Conservation (phyloP, 2,113 vertebrate genomes). For the Heterochromis multidens region DNA sequence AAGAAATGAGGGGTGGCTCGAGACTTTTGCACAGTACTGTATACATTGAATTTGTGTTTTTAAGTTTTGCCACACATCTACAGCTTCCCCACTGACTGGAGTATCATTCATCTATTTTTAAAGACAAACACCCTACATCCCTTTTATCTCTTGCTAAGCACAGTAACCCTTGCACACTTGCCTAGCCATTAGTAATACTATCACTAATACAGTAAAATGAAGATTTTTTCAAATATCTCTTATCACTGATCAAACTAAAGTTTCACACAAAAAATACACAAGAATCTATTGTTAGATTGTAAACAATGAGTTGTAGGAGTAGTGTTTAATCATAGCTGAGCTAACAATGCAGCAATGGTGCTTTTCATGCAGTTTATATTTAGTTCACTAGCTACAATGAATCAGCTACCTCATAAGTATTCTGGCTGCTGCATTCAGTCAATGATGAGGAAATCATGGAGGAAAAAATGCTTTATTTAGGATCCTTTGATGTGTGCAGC, state of each 20-base stretch:
- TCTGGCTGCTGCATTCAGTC: neutral
- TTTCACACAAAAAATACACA: neutral
- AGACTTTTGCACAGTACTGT: neutral
- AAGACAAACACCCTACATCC: neutral
- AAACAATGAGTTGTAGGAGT: neutral
- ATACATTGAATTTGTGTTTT: neutral
- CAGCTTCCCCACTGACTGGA: neutral
- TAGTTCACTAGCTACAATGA: neutral
- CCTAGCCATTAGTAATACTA: neutral
- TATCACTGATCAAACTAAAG: neutral
- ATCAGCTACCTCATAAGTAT: neutral
- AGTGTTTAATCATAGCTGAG: constrained; percentile 8
- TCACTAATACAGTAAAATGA: neutral
- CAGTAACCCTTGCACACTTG: neutral
- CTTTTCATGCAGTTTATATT: constrained; percentile 5
- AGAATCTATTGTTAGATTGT: neutral
- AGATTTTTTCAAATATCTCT: neutral
- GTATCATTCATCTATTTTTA: neutral
- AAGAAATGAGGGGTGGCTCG: neutral
- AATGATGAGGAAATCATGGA: neutral
- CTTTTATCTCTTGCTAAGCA: neutral
- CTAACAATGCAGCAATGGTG: neutral
- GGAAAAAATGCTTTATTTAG: constrained; percentile 2
- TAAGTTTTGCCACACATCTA: neutral
- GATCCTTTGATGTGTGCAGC: neutral